Conservation (phyloP, 1,140 invertebrate species). For the Saccostrea glomerata region DNA sequence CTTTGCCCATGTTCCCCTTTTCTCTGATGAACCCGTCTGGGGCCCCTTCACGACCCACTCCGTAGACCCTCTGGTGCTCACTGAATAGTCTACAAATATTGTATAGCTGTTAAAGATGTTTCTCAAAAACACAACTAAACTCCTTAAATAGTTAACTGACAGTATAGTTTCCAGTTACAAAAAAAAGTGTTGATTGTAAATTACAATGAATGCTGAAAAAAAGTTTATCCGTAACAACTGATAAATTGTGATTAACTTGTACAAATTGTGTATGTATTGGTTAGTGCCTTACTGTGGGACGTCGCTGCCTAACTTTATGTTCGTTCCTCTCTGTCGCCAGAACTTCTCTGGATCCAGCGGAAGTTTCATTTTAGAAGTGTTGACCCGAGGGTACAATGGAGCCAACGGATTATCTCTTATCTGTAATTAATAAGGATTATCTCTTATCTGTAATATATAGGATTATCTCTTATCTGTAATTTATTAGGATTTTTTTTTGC, state of each 20-base stretch:
- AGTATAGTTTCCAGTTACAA: too few relatives aligned
- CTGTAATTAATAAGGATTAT: neutral
- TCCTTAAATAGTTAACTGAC: too few relatives aligned
- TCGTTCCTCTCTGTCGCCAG: slow-evolving; percentile 55
- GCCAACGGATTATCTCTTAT: slow-evolving; percentile 26
- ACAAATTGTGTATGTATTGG: too few relatives aligned
- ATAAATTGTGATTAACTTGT: too few relatives aligned
- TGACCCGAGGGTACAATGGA: slow-evolving; percentile 61
- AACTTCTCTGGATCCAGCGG: slow-evolving; percentile 60
- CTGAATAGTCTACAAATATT: slow-evolving; percentile 56
- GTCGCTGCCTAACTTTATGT: slow-evolving; percentile 62
- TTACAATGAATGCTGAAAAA: too few relatives aligned
- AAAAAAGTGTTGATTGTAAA: too few relatives aligned
- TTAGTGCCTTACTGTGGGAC: slow-evolving; percentile 55
- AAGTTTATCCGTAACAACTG: too few relatives aligned
- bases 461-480: too few relatives aligned
- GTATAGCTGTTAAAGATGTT: neutral
- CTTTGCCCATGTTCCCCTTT: slow-evolving; percentile 41
- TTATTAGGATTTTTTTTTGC: too few relatives aligned
- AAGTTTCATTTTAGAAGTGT: slow-evolving; percentile 63
- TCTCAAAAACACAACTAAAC: too few relatives aligned
- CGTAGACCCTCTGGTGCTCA: slow-evolving; percentile 61
- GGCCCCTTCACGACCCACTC: slow-evolving; percentile 29
- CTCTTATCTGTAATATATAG: neutral
- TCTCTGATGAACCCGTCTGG: neutral